Evolutionary conservation across 2,888 invertebrate genomes (phyloP).

Genomic region (Cyaniris semiargus): DNA sequence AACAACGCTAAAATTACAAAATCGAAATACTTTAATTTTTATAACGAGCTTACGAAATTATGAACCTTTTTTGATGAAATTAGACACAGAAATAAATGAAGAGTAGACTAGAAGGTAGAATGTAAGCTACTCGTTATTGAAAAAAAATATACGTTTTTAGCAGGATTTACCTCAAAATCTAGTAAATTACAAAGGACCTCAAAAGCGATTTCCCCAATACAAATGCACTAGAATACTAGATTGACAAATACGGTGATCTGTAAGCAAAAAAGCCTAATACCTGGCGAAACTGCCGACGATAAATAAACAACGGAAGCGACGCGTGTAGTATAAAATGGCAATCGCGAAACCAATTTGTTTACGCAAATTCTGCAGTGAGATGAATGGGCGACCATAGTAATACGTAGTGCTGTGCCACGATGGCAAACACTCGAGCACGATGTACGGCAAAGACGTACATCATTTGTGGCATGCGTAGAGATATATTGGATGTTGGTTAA

Average conservation of each 20-base stretch:
- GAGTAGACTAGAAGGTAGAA: too few species aligned
- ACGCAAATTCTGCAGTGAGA: constrained; percentile 81
- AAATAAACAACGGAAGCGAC: constrained; percentile 80
- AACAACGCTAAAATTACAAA: too few species aligned
- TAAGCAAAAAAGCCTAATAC: constrained; percentile 75
- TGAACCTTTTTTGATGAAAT: too few species aligned
- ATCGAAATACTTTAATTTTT: too few species aligned
- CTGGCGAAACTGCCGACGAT: constrained; percentile 77
- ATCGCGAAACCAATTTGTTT: constrained; percentile 81
- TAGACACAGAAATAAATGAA: too few species aligned
- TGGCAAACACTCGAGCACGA: constrained; percentile 30
- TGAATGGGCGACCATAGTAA: constrained; percentile 79
- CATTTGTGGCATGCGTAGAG: neutral
- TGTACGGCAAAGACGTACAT: neutral
- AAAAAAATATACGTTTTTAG: too few species aligned
- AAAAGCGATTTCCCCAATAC: neutral
- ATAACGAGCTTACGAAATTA: too few species aligned
- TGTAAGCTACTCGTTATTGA: too few species aligned
- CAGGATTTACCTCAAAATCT: neutral
- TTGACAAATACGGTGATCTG: constrained; percentile 72
- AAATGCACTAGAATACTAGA: constrained; percentile 42
- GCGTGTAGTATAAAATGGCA: constrained; percentile 79
- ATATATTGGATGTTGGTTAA: neutral
- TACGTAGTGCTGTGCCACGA: constrained; percentile 61
- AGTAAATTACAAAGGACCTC: neutral